Evolutionary conservation across 2,113 vertebrate species (phyloP).

Genomic region (Scartelaos histophorus): DNA sequence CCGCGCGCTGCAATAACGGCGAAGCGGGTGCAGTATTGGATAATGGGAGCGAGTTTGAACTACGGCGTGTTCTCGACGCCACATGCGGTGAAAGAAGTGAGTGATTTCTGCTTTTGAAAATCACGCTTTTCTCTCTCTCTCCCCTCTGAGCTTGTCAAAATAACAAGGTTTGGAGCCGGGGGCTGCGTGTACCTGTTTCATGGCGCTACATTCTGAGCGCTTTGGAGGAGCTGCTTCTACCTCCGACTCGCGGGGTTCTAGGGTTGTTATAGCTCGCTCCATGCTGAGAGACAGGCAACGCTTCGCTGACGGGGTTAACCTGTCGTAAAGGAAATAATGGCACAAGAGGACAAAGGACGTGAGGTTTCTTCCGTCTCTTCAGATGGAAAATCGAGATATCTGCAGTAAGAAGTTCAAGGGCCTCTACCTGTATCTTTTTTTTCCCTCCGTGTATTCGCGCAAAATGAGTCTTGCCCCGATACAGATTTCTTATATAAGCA

Average conservation of each 20-base stretch:
- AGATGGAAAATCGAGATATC: neutral
- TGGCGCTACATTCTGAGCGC: neutral
- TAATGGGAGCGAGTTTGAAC: constrained; percentile 20
- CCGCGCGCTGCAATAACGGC: neutral
- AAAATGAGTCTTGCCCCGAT: too few species aligned
- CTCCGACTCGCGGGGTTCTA: constrained; percentile 25
- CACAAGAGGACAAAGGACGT: constrained; percentile 11
- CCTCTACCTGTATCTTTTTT: neutral
- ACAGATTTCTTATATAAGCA: too few species aligned
- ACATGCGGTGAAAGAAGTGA: constrained; percentile 18
- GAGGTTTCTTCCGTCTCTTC: neutral
- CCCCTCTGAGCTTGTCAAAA: constrained; percentile 47
- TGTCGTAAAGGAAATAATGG: constrained; percentile 36
- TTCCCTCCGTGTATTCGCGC: too few species aligned
- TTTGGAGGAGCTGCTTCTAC: constrained; percentile 36
- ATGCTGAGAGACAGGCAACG: constrained; percentile 28
- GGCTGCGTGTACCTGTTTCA: constrained; percentile 43
- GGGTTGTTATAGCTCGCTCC: constrained; percentile 21
- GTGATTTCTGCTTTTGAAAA: constrained; percentile 43
- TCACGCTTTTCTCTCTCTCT: constrained; percentile 28
- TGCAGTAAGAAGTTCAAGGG: neutral
- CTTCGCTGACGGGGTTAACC: constrained; percentile 31
- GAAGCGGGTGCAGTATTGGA: neutral
- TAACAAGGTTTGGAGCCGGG: constrained; percentile 57
- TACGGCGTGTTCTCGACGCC: constrained; percentile 10